These are phyloP conservation scores for Aporophyla lueneburgensis DNA, from an alignment of 2,888 invertebrate genomes.

Conservation along the genomic window DNA sequence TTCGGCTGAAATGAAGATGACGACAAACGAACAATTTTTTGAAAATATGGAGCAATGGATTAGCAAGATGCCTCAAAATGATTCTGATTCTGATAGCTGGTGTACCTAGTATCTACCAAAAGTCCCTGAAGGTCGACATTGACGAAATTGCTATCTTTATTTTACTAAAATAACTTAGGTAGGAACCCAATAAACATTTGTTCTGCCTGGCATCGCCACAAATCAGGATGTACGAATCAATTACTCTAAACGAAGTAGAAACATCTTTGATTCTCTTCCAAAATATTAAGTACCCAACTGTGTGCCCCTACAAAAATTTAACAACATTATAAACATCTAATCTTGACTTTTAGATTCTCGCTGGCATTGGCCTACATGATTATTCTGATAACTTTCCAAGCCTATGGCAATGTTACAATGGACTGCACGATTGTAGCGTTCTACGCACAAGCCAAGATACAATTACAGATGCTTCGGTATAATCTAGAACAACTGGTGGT, in stretches of 20 bases:
- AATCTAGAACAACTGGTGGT: conserved; percentile 79
- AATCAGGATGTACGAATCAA: neutral
- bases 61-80: too few relatives aligned
- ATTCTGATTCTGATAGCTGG: too few relatives aligned
- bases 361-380: conserved; percentile 77
- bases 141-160: neutral
- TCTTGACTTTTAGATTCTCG: conserved; percentile 77
- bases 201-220: neutral
- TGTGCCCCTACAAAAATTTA: neutral
- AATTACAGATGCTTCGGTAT: conserved; percentile 80
- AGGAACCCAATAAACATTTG: neutral
- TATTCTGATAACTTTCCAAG: conserved; percentile 78
- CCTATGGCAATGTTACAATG: conserved; percentile 82
- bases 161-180: neutral
- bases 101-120: neutral
- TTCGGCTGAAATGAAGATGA: too few relatives aligned
- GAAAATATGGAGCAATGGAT: too few relatives aligned
- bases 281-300: neutral
- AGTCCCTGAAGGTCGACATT: neutral
- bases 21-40: too few relatives aligned
- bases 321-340: neutral
- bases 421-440: conserved; percentile 84
- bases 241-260: conserved; percentile 1
- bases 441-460: conserved; percentile 80
- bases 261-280: neutral